phyloP scores from a whole-genome alignment of 1,140 invertebrate genomes.

The Asobara japonica region DNA sequence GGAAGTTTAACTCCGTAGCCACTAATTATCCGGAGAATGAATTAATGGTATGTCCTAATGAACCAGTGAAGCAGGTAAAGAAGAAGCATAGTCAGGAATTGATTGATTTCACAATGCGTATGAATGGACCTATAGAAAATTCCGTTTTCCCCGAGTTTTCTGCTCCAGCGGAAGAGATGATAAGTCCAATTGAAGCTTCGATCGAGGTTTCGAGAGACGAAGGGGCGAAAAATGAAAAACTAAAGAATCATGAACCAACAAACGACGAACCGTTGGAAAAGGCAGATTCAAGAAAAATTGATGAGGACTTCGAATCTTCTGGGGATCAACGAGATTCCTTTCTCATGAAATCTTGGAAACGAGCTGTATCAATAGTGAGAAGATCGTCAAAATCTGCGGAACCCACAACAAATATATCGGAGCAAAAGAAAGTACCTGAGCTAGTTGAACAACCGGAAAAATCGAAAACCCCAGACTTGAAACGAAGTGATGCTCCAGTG shows the following conservation, averaged over 20 bases:
- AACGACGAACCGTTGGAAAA: not conserved
- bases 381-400: not conserved
- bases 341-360: slow-evolving; percentile 23
- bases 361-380: not conserved
- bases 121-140: not conserved
- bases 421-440: not conserved
- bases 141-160: not conserved
- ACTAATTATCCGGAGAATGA: not conserved
- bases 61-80: not conserved
- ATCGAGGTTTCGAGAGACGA: too few species aligned
- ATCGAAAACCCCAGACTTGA: not conserved
- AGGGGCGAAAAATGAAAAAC: not conserved
- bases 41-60: not conserved
- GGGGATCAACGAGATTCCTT: slow-evolving; percentile 21
- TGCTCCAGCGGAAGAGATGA: not conserved
- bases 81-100: not conserved
- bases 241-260: not conserved
- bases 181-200: not conserved
- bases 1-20: not conserved
- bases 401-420: not conserved
- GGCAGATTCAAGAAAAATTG: not conserved
- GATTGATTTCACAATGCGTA: not conserved
- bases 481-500: not conserved
- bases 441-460: not conserved
- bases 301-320: not conserved